These are phyloP conservation scores for Macaca mulatta DNA, from an alignment of 2,113 vertebrate species.

Conservation along the genomic window DNA sequence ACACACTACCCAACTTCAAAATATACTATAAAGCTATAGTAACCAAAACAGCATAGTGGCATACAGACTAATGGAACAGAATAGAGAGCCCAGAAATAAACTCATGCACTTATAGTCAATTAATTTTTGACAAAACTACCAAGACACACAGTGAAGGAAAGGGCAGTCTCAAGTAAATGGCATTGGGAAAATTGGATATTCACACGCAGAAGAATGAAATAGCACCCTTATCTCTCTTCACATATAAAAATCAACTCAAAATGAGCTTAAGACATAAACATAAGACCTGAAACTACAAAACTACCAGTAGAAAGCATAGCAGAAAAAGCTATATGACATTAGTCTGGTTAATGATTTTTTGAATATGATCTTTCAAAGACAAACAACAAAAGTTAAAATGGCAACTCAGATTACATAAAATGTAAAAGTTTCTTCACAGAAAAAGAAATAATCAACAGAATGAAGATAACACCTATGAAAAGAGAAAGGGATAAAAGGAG, in stretches of 20 bases:
- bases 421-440: not conserved
- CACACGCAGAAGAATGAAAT: not conserved
- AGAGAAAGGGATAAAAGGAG: not conserved
- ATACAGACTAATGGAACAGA: not conserved
- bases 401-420: not conserved
- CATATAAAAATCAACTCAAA: not conserved
- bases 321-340: not conserved
- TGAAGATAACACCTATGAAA: not conserved
- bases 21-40: not conserved
- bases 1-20: not conserved
- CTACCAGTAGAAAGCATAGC: not conserved
- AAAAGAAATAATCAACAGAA: not conserved
- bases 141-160: not conserved
- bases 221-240: not conserved
- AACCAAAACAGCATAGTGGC: not conserved
- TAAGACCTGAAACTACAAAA: not conserved
- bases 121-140: not conserved
- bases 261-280: not conserved
- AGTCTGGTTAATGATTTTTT: not conserved
- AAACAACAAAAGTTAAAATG: not conserved
- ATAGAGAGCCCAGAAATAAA: not conserved
- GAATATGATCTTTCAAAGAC: not conserved
- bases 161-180: not conserved
- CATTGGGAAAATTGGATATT: not conserved
- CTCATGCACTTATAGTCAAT: not conserved